Conservation (phyloP, 1,140 invertebrate species). For the Euura saliciscinereae region DNA sequence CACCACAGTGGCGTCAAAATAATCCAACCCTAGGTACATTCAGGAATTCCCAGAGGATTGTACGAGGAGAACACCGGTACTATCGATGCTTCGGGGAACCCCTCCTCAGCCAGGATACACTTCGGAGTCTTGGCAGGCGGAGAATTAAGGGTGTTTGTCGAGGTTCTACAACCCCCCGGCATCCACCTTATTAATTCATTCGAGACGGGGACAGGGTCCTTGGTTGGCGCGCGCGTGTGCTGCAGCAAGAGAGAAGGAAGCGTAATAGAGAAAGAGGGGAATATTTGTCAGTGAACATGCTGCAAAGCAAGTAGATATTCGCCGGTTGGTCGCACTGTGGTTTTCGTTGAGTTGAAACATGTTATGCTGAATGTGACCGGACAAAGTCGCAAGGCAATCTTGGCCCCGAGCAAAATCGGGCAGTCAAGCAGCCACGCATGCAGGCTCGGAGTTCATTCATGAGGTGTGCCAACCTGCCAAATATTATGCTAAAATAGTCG, state of each 20-base stretch:
- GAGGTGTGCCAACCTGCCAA: conserved; percentile 52
- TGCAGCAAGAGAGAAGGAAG: neutral
- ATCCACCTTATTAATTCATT: neutral
- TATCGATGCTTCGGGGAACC: no score
- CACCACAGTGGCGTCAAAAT: no score
- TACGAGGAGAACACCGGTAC: no score
- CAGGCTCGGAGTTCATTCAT: conserved; percentile 26
- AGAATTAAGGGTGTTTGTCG: neutral
- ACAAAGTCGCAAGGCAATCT: conserved; percentile 15
- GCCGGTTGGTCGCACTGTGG: neutral
- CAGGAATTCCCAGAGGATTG: neutral
- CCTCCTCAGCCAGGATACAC: neutral
- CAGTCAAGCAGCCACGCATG: neutral
- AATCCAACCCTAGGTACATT: neutral
- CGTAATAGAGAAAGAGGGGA: neutral
- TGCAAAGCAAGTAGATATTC: conserved; percentile 1
- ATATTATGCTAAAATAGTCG: conserved; percentile 54
- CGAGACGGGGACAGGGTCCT: neutral
- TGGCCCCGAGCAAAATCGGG: conserved; percentile 31
- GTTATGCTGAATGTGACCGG: conserved; percentile 4
- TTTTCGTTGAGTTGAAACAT: neutral
- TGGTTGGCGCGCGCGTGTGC: neutral
- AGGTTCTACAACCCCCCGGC: no score
- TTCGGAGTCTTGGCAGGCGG: neutral
- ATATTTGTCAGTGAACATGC: neutral